Conservation (phyloP, 2,888 invertebrate species). For the Galeruca laticollis region DNA sequence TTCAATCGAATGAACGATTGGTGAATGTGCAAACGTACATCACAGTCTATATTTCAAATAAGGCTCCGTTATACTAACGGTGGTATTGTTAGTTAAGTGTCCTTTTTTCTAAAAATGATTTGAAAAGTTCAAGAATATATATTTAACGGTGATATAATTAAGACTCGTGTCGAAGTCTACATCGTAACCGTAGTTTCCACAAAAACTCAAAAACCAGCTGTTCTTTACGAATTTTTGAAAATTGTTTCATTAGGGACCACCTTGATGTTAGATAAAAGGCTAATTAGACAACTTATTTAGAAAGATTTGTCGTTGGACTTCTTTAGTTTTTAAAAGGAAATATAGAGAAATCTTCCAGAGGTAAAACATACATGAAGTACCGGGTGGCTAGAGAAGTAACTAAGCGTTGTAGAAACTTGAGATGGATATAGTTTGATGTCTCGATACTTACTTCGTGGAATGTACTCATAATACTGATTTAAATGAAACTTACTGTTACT, state of each 20-base stretch:
- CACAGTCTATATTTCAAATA: neutral
- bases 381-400: too few relatives aligned
- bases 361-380: too few relatives aligned
- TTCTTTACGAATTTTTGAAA: slow-evolving; percentile 46
- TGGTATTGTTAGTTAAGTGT: slow-evolving; percentile 2
- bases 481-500: too few relatives aligned
- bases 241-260: slow-evolving; percentile 45
- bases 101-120: neutral
- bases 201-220: slow-evolving; percentile 32
- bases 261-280: slow-evolving; percentile 41
- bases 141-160: slow-evolving; percentile 41
- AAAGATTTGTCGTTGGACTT: too few relatives aligned
- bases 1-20: neutral
- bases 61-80: neutral
- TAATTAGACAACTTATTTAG: slow-evolving; percentile 24
- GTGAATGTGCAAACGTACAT: neutral
- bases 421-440: too few relatives aligned
- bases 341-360: too few relatives aligned
- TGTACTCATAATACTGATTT: too few relatives aligned
- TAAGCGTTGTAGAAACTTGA: too few relatives aligned
- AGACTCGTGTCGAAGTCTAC: slow-evolving; percentile 43
- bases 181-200: slow-evolving; percentile 24
- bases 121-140: neutral
- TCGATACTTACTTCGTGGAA: too few relatives aligned
- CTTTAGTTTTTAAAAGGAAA: too few relatives aligned